Evolutionary conservation across 2,113 vertebrate genomes (phyloP).

Genomic region (Leucosticte australis): DNA sequence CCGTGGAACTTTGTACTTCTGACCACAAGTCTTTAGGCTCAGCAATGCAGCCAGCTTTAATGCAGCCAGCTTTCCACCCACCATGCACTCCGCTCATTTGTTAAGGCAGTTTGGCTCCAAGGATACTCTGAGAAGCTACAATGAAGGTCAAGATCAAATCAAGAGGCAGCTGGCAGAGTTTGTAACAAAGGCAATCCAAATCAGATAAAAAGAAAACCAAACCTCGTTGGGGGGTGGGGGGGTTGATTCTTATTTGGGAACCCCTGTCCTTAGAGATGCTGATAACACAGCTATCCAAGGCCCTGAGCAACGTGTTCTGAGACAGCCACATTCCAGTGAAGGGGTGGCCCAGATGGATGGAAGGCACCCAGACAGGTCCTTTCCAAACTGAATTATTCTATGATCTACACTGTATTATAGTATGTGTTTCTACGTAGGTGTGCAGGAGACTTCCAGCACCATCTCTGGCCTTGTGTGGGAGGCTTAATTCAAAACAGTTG

Average conservation of each 20-base stretch:
- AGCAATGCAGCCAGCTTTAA: not conserved
- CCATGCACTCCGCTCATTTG: not conserved
- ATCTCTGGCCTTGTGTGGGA: not conserved
- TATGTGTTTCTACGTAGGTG: not conserved
- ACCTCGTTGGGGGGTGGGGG: fast-evolving
- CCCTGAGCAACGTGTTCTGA: not conserved
- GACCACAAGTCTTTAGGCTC: not conserved
- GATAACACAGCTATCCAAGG: not conserved
- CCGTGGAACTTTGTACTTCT: not conserved
- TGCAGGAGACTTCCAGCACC: constrained; percentile 6
- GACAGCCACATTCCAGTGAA: not conserved
- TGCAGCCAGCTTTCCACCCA: not conserved
- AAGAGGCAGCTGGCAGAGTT: not conserved
- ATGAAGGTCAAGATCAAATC: not conserved
- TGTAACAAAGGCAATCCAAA: not conserved
- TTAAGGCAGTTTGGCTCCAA: not conserved
- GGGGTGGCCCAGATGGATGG: not conserved
- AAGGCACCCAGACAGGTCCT: not conserved
- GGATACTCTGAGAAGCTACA: not conserved
- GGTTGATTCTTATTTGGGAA: not conserved
- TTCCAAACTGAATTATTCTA: not conserved
- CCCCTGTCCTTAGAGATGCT: not conserved
- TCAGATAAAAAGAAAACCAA: not conserved
- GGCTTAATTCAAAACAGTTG: not conserved
- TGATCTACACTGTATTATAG: not conserved